Evolutionary conservation across 2,113 vertebrate genomes (phyloP).

Genomic region (Microtus pennsylvanicus): DNA sequence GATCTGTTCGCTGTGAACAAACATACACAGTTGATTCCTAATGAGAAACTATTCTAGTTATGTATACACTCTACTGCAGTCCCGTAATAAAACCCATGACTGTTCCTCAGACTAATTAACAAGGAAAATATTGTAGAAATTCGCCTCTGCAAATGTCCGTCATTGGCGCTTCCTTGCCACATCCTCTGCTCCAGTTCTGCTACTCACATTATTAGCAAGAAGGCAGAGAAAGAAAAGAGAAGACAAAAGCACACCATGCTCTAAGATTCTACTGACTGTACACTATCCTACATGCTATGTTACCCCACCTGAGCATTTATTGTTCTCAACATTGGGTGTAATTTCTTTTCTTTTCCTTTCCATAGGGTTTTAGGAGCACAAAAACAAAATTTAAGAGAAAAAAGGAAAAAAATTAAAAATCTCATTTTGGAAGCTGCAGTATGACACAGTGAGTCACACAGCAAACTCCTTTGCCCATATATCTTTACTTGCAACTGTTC

Average conservation of each 20-base stretch:
- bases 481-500: neutral
- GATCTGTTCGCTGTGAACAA: neutral
- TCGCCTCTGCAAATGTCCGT: neutral
- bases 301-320: neutral
- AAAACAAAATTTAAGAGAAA: neutral
- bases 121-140: neutral
- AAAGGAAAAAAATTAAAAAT: neutral
- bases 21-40: neutral
- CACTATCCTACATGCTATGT: neutral
- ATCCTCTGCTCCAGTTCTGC: no score
- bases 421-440: neutral
- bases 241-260: accelerated
- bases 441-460: neutral
- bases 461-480: neutral
- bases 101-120: neutral
- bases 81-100: neutral
- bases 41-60: neutral
- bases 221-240: neutral
- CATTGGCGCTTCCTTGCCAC: neutral
- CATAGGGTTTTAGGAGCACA: neutral
- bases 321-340: neutral
- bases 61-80: neutral
- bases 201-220: neutral
- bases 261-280: neutral
- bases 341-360: neutral